These are phyloP conservation scores for Nautilus pompilius DNA, from an alignment of 1,140 invertebrate species.

Conservation along the genomic window DNA sequence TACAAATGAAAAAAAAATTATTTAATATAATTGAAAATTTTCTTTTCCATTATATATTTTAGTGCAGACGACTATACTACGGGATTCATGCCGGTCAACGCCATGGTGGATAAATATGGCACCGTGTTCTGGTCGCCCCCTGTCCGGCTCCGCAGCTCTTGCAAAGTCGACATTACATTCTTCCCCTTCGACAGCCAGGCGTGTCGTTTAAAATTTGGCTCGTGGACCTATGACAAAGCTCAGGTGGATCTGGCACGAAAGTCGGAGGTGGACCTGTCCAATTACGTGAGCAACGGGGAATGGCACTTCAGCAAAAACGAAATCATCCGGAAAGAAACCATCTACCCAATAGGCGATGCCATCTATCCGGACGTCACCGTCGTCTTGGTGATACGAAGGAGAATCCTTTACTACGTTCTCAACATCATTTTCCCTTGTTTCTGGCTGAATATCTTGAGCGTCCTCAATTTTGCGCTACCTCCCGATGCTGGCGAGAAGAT, in stretches of 20 bases:
- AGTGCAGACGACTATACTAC: constrained; percentile 64
- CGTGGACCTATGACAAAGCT: constrained; percentile 68
- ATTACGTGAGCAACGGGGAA: constrained; percentile 43
- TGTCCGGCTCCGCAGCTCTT: constrained; percentile 65
- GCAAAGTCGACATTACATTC: constrained; percentile 77
- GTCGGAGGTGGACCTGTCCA: constrained; percentile 28
- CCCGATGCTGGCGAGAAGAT: constrained; percentile 54
- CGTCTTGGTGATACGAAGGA: constrained; percentile 45
- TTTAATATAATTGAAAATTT: too few relatives aligned
- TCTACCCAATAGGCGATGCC: constrained; percentile 50
- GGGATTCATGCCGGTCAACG: constrained; percentile 60
- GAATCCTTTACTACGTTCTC: constrained; percentile 44
- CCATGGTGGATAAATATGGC: constrained; percentile 55
- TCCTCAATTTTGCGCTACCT: constrained; percentile 49
- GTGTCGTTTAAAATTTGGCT: constrained; percentile 53
- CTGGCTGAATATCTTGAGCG: constrained; percentile 49
- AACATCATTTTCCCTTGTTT: constrained; percentile 51
- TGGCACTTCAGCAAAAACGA: constrained; percentile 36
- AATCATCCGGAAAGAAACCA: constrained; percentile 32
- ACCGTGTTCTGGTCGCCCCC: constrained; percentile 44
- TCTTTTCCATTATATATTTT: too few relatives aligned
- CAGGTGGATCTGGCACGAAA: constrained; percentile 68
- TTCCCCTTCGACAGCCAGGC: constrained; percentile 50
- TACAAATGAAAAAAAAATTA: too few relatives aligned
- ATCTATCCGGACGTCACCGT: constrained; percentile 62